phyloP scores from a whole-genome alignment of 2,113 vertebrate species.

The Corydoras sp. region DNA sequence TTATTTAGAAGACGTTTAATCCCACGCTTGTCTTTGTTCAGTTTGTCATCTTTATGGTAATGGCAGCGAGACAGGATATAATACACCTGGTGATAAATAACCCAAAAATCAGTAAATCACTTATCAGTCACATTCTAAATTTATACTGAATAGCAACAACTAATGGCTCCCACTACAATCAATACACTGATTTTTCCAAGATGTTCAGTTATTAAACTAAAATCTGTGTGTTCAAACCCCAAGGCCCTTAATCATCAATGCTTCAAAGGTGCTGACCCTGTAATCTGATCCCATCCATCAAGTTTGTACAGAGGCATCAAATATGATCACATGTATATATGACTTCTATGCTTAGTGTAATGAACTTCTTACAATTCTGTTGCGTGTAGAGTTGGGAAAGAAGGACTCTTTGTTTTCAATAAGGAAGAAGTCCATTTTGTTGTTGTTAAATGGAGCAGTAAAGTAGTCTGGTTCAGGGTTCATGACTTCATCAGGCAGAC shows the following conservation, averaged over 20 bases:
- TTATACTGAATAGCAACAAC: too few relatives aligned
- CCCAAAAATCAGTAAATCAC: too few relatives aligned
- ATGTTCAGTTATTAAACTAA: too few relatives aligned
- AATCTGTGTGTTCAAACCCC: too few relatives aligned
- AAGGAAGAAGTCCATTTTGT: constrained; percentile 86
- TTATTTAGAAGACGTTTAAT: constrained; percentile 91
- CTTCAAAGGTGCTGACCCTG: too few relatives aligned
- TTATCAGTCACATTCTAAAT: too few relatives aligned
- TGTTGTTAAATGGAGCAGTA: constrained; percentile 82
- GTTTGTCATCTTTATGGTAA: constrained; percentile 78
- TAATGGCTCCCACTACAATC: too few relatives aligned
- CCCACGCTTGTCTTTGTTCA: constrained; percentile 83
- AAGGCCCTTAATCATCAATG: too few relatives aligned
- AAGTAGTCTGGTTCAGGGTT: constrained; percentile 81
- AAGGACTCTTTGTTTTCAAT: constrained; percentile 79
- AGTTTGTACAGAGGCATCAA: too few relatives aligned
- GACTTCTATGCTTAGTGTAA: not conserved
- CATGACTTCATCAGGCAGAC: constrained; percentile 75
- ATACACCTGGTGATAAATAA: constrained; percentile 73
- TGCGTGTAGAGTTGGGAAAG: constrained; percentile 84
- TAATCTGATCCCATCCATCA: too few relatives aligned
- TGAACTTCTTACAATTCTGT: constrained; percentile 84
- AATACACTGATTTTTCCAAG: too few relatives aligned
- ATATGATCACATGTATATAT: too few relatives aligned
- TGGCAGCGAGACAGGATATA: constrained; percentile 89